Percentiles rank a stretch among this genome's conserved stretches.
Evolutionary conservation across 2,888 invertebrate genomes (phyloP).

Genomic region (Euzophera pinguis): DNA sequence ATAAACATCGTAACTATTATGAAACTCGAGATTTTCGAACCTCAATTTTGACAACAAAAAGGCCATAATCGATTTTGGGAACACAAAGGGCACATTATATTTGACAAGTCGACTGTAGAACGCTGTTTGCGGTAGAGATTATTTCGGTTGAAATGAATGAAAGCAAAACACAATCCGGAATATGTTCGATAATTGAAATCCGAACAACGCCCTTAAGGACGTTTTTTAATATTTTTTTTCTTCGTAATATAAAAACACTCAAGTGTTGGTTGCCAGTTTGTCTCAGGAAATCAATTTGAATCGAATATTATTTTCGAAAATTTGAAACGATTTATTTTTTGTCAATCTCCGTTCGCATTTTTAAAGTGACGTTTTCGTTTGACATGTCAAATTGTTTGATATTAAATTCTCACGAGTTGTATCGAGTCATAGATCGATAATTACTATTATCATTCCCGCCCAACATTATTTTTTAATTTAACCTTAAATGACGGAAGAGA

Average conservation of each 20-base stretch:
- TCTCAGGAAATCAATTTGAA: conserved; percentile 32
- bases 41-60: conserved; percentile 80
- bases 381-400: conserved; percentile 17
- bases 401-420: conserved; percentile 3
- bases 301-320: conserved; percentile 20
- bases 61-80: conserved; percentile 76
- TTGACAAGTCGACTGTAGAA: conserved; percentile 76
- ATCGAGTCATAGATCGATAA: neutral
- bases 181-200: conserved; percentile 75
- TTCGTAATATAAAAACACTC: conserved; percentile 32
- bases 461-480: too few relatives aligned
- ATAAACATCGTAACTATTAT: conserved; percentile 77
- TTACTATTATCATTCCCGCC: too few relatives aligned
- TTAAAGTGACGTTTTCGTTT: conserved; percentile 11
- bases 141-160: conserved; percentile 78
- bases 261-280: conserved; percentile 38
- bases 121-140: conserved; percentile 78
- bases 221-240: conserved; percentile 52
- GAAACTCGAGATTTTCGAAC: conserved; percentile 73
- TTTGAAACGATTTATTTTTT: conserved; percentile 14
- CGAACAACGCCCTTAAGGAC: conserved; percentile 56
- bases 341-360: conserved; percentile 14
- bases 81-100: conserved; percentile 73
- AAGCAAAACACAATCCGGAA: conserved; percentile 76
- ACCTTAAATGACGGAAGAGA: too few relatives aligned